Evolutionary conservation across 2,888 invertebrate species (phyloP).

Genomic region (Dione vanillae): DNA sequence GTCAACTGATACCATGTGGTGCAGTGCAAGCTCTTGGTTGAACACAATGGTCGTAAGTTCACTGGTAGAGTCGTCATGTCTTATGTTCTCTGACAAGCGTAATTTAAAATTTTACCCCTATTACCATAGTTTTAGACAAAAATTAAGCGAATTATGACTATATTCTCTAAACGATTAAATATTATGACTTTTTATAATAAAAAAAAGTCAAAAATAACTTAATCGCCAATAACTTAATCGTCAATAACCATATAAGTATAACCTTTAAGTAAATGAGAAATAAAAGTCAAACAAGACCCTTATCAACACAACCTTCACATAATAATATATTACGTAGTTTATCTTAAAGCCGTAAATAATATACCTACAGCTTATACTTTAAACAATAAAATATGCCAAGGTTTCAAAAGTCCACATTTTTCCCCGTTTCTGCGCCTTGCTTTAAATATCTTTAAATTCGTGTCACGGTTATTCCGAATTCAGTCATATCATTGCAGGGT

Average conservation of each 20-base stretch:
- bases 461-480: slow-evolving; percentile 36
- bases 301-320: slow-evolving; percentile 20
- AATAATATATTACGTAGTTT: slow-evolving; percentile 3
- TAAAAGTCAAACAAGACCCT: neutral
- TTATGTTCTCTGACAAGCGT: neutral
- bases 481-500: slow-evolving; percentile 38
- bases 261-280: neutral
- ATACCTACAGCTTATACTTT: neutral
- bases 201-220: too few relatives aligned
- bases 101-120: too few relatives aligned
- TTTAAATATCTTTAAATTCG: slow-evolving; percentile 24
- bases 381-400: slow-evolving; percentile 16
- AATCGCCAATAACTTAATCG: too few relatives aligned
- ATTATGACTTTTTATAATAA: too few relatives aligned
- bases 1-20: too few relatives aligned
- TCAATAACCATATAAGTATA: neutral
- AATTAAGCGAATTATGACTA: too few relatives aligned
- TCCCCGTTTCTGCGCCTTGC: slow-evolving; percentile 27
- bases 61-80: too few relatives aligned
- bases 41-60: too few relatives aligned
- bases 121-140: too few relatives aligned
- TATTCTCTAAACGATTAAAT: too few relatives aligned
- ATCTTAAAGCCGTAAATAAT: slow-evolving; percentile 6
- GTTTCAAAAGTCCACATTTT: slow-evolving; percentile 31
- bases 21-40: too few relatives aligned